Conservation (phyloP, 2,888 invertebrate species). For the Dione vanillae region DNA sequence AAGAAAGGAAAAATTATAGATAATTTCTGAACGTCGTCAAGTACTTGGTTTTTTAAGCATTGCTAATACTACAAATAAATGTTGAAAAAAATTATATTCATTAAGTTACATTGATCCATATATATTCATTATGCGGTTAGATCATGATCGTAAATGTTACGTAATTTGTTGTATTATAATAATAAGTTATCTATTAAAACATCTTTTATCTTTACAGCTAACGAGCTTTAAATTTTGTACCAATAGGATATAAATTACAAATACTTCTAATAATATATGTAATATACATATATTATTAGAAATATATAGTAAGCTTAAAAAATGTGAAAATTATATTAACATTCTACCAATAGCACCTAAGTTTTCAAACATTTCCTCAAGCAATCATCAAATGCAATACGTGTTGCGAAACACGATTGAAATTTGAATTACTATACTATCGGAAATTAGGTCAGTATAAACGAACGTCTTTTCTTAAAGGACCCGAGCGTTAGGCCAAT, state of each 20-base stretch:
- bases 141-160: background rate
- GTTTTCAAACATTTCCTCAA: no score
- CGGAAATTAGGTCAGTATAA: background rate
- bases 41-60: background rate
- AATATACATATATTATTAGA: no score
- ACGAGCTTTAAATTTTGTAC: no score
- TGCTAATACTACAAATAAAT: background rate
- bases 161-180: no score
- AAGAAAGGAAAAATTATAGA: constrained; percentile 7
- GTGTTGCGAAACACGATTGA: background rate
- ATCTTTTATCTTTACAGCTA: no score
- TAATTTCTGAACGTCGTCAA: background rate
- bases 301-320: no score
- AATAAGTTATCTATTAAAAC: no score
- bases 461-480: background rate
- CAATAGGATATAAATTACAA: no score
- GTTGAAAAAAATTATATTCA: background rate
- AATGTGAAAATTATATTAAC: no score
- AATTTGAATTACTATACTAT: background rate
- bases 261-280: no score
- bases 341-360: no score
- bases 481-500: background rate
- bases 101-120: background rate
- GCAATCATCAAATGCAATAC: background rate
- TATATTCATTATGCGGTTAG: background rate